Percentiles rank a stretch among this genome's conserved stretches.
phyloP scores from a whole-genome alignment of 2,888 invertebrate genomes.

The Chaetoderma sp. region DNA sequence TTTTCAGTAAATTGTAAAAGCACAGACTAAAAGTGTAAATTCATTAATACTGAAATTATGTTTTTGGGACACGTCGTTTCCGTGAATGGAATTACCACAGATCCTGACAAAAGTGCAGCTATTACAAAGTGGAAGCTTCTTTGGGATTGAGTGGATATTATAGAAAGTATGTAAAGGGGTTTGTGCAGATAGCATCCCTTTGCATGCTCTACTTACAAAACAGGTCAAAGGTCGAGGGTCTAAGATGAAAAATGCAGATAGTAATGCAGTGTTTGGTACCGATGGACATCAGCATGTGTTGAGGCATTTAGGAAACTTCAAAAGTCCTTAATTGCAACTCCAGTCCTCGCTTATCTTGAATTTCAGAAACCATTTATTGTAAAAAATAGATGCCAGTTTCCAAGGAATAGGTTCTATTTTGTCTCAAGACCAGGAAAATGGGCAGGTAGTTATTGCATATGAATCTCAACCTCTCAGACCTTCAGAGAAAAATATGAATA shows the following conservation, averaged over 20 bases:
- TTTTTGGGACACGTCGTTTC: conserved; percentile 36
- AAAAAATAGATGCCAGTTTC: conserved; percentile 2
- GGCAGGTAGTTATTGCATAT: not conserved
- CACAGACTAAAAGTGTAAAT: conserved; percentile 31
- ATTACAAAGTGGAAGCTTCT: conserved; percentile 29
- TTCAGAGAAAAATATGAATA: not conserved
- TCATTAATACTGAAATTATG: conserved; percentile 28
- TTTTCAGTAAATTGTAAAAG: conserved; percentile 18
- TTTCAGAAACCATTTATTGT: not conserved
- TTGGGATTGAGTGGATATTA: conserved; percentile 30
- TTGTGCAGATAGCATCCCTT: conserved; percentile 16
- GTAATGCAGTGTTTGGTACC: not conserved
- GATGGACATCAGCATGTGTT: no score
- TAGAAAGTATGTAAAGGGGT: conserved; percentile 26
- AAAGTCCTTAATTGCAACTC: not conserved
- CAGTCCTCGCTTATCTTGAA: not conserved
- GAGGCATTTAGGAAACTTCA: not conserved
- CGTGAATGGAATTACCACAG: conserved; percentile 18
- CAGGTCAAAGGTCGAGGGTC: not conserved
- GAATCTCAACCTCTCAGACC: not conserved
- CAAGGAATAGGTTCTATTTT: conserved; percentile 2
- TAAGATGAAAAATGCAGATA: not conserved
- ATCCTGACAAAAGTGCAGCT: conserved; percentile 12
- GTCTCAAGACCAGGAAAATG: not conserved
- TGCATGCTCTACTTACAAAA: conserved; percentile 19